Evolutionary conservation across 2,888 invertebrate species (phyloP).

Genomic region (Eremobia ochroleuca): DNA sequence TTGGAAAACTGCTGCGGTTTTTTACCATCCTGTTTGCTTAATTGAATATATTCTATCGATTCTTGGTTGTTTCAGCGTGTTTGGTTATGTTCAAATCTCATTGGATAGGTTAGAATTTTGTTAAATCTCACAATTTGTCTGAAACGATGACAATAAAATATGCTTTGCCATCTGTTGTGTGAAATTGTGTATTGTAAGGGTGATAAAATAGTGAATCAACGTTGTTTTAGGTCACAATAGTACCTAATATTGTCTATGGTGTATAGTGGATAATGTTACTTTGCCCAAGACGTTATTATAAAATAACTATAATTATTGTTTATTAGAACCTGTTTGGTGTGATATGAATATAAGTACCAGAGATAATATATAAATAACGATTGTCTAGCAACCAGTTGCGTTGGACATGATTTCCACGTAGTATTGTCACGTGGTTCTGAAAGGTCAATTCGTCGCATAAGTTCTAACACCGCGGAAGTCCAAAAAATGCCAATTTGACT

Average conservation of each 20-base stretch:
- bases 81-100: background rate
- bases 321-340: background rate
- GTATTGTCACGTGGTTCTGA: conserved; percentile 15
- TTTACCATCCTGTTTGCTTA: background rate
- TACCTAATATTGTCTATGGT: background rate
- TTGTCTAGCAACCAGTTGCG: conserved; percentile 10
- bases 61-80: background rate
- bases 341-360: background rate
- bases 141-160: background rate
- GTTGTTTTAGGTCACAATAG: conserved; percentile 12
- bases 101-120: background rate
- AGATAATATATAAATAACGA: background rate
- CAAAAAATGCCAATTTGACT: too few relatives aligned
- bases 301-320: background rate
- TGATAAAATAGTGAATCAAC: background rate
- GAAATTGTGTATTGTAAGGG: background rate
- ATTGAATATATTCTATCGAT: background rate
- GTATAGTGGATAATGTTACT: background rate
- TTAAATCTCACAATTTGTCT: background rate
- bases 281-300: background rate
- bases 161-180: background rate
- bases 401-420: conserved; percentile 25
- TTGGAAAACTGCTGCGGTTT: background rate
- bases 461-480: too few relatives aligned
- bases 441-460: too few relatives aligned